Base-by-base conservation (phyloP, 2,888 invertebrate species). In the Eupithecia subfuscata region DNA sequence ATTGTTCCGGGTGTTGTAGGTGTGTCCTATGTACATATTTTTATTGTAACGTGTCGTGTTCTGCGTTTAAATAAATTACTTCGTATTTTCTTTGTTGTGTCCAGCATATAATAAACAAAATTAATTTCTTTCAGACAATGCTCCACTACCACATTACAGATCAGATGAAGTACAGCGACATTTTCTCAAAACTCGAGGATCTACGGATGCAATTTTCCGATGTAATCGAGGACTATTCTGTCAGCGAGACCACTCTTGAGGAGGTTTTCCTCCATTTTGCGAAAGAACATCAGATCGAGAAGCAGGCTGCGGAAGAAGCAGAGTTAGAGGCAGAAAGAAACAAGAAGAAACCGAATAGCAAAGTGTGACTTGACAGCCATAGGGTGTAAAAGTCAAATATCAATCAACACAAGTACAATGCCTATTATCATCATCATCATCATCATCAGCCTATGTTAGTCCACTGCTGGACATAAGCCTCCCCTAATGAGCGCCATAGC, bases 171-270 rank as follows among this genome's bases (percentile, higher is more conserved):
- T 96, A 97, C 83, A 91, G 92, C 74, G 89, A 95, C 30, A 94
- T 97, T 76, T 97, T 97, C 89, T 82, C 93, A 0, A 90, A 92
- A 65, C 95, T 97, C 80, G 96, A 97, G 82, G 78, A 84, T 0
- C 87, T 96, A 2, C 95, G 95, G 80, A 70, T 79, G 0, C 78
- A 82, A 16, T 89, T 89, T 82, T 88, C 92, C 0, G 34, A 79
- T 0, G 91, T 96, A 76, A 91, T 97, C 5, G 96, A 97, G 80
- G 97, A 98, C 90, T 98, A 98, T 88, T 96, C 96, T 0, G 96
- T 98, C 6, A 97, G 96, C 63, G 97, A 97, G 89, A 97, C 97
- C 12, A 97, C 97, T 0, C 92, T 98, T 34, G 98, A 98, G 87
- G 97, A 98, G 89, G 97, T 97, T 76, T 97, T 97, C 88, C 90